These are phyloP conservation scores for Formica aserva DNA, from an alignment of 2,888 invertebrate genomes.

Conservation along the genomic window DNA sequence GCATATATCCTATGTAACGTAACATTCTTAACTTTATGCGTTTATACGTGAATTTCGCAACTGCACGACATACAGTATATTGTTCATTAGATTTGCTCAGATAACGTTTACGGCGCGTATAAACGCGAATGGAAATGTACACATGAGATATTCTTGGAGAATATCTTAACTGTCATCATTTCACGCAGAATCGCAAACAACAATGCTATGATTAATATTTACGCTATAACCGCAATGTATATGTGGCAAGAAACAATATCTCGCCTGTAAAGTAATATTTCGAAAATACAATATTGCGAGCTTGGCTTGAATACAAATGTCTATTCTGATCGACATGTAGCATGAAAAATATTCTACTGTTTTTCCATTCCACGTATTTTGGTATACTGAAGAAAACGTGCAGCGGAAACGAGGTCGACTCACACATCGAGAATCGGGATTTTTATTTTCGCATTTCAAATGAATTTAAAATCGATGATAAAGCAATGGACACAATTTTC, in stretches of 20 bases:
- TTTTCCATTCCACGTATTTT: conserved; percentile 49
- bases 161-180: conserved; percentile 24
- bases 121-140: neutral
- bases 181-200: neutral
- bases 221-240: conserved; percentile 2
- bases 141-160: neutral
- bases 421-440: conserved; percentile 27
- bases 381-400: conserved; percentile 49
- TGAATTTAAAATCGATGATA: conserved; percentile 29
- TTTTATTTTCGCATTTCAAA: conserved; percentile 40
- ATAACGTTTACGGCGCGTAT: conserved; percentile 49
- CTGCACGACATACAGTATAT: conserved; percentile 7
- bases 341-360: conserved; percentile 54
- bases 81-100: conserved; percentile 42
- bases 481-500: neutral
- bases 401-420: conserved; percentile 38
- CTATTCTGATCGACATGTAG: conserved; percentile 50
- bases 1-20: conserved; percentile 23
- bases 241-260: conserved; percentile 33
- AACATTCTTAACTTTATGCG: conserved; percentile 50
- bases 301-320: conserved; percentile 49
- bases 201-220: conserved; percentile 18
- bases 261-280: conserved; percentile 45
- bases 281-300: conserved; percentile 41
- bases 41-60: conserved; percentile 3